These are phyloP conservation scores for Lissocephala sabroskyi DNA, from an alignment of 2,888 invertebrate genomes.

Conservation along the genomic window DNA sequence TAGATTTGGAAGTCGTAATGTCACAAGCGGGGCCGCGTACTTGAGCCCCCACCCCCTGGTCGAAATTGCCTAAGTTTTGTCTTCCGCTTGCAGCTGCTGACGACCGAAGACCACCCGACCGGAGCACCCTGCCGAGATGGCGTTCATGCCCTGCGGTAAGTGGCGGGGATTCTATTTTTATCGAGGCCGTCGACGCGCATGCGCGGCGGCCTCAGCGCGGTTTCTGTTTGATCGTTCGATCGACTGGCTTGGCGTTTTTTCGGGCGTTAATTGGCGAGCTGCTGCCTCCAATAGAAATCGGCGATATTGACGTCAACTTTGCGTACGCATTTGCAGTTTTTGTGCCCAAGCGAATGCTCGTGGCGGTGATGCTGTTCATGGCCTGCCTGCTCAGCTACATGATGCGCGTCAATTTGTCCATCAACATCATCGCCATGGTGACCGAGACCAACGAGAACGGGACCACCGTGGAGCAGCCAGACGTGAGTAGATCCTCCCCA, in stretches of 20 bases:
- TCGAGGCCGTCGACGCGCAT: too few relatives aligned
- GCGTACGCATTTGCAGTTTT: conserved; percentile 59
- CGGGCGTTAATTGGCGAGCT: too few relatives aligned
- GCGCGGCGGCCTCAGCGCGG: too few relatives aligned
- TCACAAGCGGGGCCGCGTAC: too few relatives aligned
- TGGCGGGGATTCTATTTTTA: too few relatives aligned
- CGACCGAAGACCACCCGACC: too few relatives aligned
- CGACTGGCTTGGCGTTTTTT: too few relatives aligned
- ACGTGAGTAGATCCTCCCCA: conserved; percentile 59
- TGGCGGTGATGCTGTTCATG: conserved; percentile 82
- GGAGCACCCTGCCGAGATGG: conserved; percentile 44
- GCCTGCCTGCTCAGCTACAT: conserved; percentile 83
- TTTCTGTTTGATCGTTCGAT: too few relatives aligned
- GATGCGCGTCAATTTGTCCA: conserved; percentile 83
- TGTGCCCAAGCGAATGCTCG: conserved; percentile 74
- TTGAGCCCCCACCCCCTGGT: too few relatives aligned
- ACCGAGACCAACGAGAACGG: conserved; percentile 71
- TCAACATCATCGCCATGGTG: conserved; percentile 83
- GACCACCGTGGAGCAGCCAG: conserved; percentile 56
- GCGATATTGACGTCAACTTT: neutral
- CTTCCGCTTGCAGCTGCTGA: too few relatives aligned
- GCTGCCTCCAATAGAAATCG: conserved; percentile 4
- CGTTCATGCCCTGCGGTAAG: conserved; percentile 51
- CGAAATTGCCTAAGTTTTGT: too few relatives aligned
- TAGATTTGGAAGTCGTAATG: too few relatives aligned